phyloP scores from a whole-genome alignment of 2,113 vertebrate species.

The Hypocryptadius cinnamomeus region DNA sequence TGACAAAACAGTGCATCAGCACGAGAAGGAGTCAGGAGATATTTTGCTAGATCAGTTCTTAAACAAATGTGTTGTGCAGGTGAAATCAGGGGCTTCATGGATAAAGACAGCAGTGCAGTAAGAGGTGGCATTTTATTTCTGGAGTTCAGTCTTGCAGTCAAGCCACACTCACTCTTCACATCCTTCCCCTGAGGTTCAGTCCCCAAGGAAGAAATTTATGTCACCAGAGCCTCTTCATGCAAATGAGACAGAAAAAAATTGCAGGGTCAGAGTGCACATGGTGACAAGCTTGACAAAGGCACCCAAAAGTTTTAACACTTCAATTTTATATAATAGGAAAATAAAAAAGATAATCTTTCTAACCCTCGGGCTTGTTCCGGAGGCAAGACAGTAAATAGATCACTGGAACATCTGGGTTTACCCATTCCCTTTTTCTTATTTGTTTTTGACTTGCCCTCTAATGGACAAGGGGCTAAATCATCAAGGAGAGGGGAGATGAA shows the following conservation, averaged over 20 bases:
- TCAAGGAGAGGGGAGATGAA: neutral
- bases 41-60: neutral
- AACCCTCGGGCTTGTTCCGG: neutral
- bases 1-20: neutral
- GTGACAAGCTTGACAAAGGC: neutral
- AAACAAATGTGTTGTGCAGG: neutral
- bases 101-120: neutral
- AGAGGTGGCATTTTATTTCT: neutral
- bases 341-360: neutral
- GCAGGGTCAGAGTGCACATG: neutral
- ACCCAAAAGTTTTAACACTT: neutral
- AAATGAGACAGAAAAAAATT: neutral
- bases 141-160: neutral
- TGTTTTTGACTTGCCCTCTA: neutral
- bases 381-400: slow-evolving; percentile 37
- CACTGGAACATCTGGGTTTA: slow-evolving; percentile 13
- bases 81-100: neutral
- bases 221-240: neutral
- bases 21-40: neutral
- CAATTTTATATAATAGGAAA: neutral
- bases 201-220: neutral
- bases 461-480: neutral
- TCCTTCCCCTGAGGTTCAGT: neutral
- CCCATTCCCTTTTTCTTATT: neutral
- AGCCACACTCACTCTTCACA: neutral